Conservation (phyloP, 2,888 invertebrate species). For the Trichacis sp. region DNA sequence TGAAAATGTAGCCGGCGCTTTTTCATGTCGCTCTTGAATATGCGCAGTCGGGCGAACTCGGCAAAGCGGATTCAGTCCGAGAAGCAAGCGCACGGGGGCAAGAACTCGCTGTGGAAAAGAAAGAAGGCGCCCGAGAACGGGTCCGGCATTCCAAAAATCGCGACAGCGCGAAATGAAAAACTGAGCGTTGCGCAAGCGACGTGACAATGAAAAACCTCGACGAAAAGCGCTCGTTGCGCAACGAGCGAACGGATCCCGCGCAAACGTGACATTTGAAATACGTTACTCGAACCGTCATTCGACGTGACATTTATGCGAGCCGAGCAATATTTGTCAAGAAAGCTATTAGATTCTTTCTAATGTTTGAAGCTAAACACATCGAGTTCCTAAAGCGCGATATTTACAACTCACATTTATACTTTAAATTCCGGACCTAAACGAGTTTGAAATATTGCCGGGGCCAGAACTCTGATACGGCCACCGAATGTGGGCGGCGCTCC, state of each 20-base stretch:
- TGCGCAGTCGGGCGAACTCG: constrained; percentile 10
- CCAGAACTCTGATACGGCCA: constrained; percentile 17
- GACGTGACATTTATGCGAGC: constrained; percentile 19
- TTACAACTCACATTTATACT: constrained; percentile 29
- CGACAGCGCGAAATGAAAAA: constrained; percentile 40
- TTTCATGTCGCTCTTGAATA: no score
- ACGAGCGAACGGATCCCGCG: background rate
- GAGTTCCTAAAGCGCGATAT: constrained; percentile 32
- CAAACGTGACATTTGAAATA: constrained; percentile 1
- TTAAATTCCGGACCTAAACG: constrained; percentile 32
- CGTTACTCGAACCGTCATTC: constrained; percentile 5
- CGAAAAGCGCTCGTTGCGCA: background rate
- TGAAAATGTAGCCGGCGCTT: no score
- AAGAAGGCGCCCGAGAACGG: constrained; percentile 48
- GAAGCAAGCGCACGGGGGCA: constrained; percentile 11
- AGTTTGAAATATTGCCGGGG: constrained; percentile 24
- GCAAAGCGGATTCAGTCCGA: constrained; percentile 6
- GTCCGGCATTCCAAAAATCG: constrained; percentile 61
- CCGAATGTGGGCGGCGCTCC: constrained; percentile 40
- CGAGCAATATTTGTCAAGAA: constrained; percentile 16
- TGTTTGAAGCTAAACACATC: constrained; percentile 24
- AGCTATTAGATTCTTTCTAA: constrained; percentile 25
- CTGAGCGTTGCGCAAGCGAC: background rate
- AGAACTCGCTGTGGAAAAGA: constrained; percentile 8
- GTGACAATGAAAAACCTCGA: constrained; percentile 3